These are phyloP conservation scores for Orchesella cincta DNA, from an alignment of 1,140 invertebrate genomes.

Conservation along the genomic window DNA sequence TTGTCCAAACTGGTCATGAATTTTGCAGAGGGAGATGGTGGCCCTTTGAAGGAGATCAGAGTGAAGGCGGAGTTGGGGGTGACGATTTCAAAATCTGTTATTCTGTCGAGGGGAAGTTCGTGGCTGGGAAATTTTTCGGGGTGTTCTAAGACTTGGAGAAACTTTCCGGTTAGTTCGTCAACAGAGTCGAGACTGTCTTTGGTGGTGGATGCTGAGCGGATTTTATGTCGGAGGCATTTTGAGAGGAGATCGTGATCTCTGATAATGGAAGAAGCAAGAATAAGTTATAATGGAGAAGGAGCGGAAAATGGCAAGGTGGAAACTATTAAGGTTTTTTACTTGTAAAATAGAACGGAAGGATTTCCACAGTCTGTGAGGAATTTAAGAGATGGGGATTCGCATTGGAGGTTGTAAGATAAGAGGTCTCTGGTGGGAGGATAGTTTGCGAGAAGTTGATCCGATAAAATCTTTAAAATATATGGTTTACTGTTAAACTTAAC, in stretches of 20 bases:
- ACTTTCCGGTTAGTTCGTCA: not conserved
- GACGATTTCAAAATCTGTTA: not conserved
- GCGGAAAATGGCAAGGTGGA: no score
- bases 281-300: no score
- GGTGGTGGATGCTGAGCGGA: not conserved
- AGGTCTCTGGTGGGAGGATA: slow-evolving; percentile 26
- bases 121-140: slow-evolving; percentile 29
- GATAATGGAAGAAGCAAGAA: no score
- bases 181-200: no score
- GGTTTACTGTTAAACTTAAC: not conserved
- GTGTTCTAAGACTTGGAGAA: not conserved
- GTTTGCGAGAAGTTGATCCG: not conserved
- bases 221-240: not conserved
- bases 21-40: not conserved
- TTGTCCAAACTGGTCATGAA: not conserved
- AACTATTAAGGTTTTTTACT: no score
- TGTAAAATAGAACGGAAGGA: slow-evolving; percentile 31
- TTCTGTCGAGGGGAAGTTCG: slow-evolving; percentile 24
- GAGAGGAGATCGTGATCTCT: not conserved
- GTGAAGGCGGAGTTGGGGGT: slow-evolving; percentile 9
- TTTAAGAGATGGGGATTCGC: slow-evolving; percentile 17
- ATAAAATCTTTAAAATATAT: not conserved
- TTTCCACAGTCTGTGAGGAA: slow-evolving; percentile 27
- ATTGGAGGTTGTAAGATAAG: slow-evolving; percentile 24
- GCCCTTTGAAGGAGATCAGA: not conserved